Base-by-base conservation (phyloP, 2,888 invertebrate genomes). In the Pollenia angustigena region DNA sequence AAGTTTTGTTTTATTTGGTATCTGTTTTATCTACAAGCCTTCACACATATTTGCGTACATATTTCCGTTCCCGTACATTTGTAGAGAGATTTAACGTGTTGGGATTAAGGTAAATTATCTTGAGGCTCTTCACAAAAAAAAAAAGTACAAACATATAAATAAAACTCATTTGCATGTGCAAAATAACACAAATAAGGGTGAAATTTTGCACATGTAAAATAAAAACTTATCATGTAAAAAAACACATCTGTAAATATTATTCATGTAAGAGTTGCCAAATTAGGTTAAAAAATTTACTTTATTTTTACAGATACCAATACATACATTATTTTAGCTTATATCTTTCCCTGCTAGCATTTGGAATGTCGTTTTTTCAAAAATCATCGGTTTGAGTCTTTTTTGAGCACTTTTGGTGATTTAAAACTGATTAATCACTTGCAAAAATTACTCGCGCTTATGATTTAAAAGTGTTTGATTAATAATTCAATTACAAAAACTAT, bases 21-120 rank as follows among this genome's bases (percentile, higher is more conserved):
- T 66, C 48, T 50, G n/a, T 48, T 60, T 60, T 18, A 40, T 60
- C n/a, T 40, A 60, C 40, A 56, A 32, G 6, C 32, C 23, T 18
- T 11, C 11, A 16, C 18, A 62, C 8, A 46, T 18, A 2, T n/a
- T n/a, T n/a, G 8, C 8, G 14, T 40, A 14, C 32, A 42, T 42
- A 42, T 32, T 32, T 32, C 10, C 42, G 42, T 62, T 62, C 40
- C 40, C 14, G 58, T 50, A 14, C 48, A 23, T 68, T 23, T 50
- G 12, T 69, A 1, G 42, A 18, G 42, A 18, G n/a, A 62, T 75
- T 52, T 40, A 18, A 48, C 62, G 50, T 60, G 74, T 75, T 62
- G 50, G 74, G 60, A 16, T 62, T 42, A 74, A 40, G 46, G 56
- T 58, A 74, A 74, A 74, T 74, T 74, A 60, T 50, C 74, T 60